These are phyloP conservation scores for Capreolus pygargus DNA, from an alignment of 2,113 vertebrate genomes.

Conservation along the genomic window DNA sequence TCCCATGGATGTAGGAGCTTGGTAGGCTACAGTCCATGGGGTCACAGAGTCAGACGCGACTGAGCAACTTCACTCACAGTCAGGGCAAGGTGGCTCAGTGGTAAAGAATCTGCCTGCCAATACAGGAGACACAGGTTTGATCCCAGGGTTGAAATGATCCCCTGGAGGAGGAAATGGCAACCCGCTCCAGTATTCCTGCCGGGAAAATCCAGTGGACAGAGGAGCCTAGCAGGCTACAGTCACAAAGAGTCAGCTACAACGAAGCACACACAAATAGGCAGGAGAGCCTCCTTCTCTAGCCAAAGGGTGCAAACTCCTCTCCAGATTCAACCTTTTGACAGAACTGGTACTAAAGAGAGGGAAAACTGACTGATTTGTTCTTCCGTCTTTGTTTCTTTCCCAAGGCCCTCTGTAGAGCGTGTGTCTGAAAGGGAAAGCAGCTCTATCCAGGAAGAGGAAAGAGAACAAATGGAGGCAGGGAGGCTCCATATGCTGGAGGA, in stretches of 20 bases:
- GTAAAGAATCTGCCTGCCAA: neutral
- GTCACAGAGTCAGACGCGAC: too few relatives aligned
- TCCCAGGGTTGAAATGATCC: neutral
- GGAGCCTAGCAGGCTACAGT: neutral
- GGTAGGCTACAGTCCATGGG: too few relatives aligned
- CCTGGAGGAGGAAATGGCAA: neutral
- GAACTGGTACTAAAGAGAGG: neutral
- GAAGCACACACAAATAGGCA: neutral
- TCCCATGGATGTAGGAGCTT: too few relatives aligned
- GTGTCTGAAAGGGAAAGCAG: constrained; percentile 1
- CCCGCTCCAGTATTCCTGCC: neutral
- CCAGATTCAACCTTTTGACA: neutral
- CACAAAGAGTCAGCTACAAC: neutral
- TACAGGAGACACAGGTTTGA: neutral
- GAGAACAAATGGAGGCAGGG: neutral
- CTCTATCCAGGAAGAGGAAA: neutral
- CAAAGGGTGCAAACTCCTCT: neutral
- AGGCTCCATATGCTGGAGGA: neutral
- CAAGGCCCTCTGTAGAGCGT: neutral
- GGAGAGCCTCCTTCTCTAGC: neutral
- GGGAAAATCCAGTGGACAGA: neutral
- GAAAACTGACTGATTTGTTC: neutral
- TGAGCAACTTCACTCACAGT: too few relatives aligned
- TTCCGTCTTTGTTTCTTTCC: constrained; percentile 12
- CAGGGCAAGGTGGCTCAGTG: neutral